Evolutionary conservation across 2,113 vertebrate genomes (phyloP).

Genomic region (Actenoides lindsayi): DNA sequence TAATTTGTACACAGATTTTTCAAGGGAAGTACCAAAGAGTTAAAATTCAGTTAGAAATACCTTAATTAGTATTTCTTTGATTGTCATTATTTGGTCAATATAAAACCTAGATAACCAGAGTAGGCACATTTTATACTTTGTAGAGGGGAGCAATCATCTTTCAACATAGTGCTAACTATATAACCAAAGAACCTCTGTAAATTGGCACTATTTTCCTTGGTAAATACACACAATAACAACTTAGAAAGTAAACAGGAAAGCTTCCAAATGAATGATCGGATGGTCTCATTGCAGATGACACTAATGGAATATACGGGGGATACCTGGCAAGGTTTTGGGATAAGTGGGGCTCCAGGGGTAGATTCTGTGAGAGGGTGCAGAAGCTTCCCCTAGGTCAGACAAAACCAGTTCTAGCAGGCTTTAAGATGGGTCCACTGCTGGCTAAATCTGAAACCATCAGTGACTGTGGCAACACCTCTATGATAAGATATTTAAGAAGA

Average conservation of each 20-base stretch:
- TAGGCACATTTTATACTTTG: neutral
- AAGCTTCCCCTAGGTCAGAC: too few relatives aligned
- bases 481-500: neutral
- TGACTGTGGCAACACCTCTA: fast-evolving
- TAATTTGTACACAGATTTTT: neutral
- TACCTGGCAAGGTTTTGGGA: neutral
- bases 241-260: neutral
- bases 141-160: neutral
- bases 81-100: neutral
- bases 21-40: neutral
- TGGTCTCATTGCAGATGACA: neutral
- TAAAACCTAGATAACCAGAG: neutral
- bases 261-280: neutral
- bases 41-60: neutral
- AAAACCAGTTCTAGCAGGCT: too few relatives aligned
- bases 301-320: neutral
- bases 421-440: fast-evolving
- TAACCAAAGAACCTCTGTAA: neutral
- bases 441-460: neutral
- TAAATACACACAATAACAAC: neutral
- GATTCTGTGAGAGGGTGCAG: neutral
- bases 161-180: neutral
- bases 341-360: neutral
- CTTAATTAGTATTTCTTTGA: neutral
- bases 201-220: neutral